Base-by-base conservation (phyloP, 2,113 vertebrate species). In the Nematolebias whitei region DNA sequence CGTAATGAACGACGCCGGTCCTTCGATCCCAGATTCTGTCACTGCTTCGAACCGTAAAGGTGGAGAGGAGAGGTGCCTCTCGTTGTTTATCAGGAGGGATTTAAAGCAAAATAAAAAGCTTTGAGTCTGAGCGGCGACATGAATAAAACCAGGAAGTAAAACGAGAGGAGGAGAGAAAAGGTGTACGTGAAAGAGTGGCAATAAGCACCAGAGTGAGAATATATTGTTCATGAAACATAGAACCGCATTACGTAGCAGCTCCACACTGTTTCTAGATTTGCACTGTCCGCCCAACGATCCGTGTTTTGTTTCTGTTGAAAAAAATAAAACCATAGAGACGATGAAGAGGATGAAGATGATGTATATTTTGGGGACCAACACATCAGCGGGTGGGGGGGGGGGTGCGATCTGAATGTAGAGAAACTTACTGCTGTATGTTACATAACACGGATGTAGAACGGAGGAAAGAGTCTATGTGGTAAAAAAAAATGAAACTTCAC, bases 291-390 rank as follows among this genome's bases (percentile, higher is more conserved):
- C 80, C 79, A 80, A 85, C 76, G 84, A 80, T 89, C 80, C 89
- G 84, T 87, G 82, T 89, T n/a, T 84, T 90, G 84, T 89, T 81
- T 47, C 78, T 88, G 81, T 85, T 86, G 79, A 84, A 84, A 83
- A 86, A 81, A 86, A 83, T 85, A 85, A 84, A 79, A 74, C 32
- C 74, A 48, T 82, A 82, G 85, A 86, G 83, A 84, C 61, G 84
- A 85, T 52, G 85, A 76, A 79, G 76, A 64, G 8, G 72, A 85
- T 64, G 82, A 68, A 65, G 68, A 83, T 74, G 68, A 90, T 90
- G 88, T 92, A 90, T 92, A 91, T 91, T 92, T 90, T 90, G 88
- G 86, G 91, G 90, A 90, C 87, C 86, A 88, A 88, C 81, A 85
- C 74, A 71, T 77, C 39, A 65, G 72, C 59, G 82, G 38, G 45